Percentiles rank a stretch among this genome's conserved stretches.
These are phyloP conservation scores for Heliconius sara DNA, from an alignment of 2,888 invertebrate genomes.

Conservation along the genomic window DNA sequence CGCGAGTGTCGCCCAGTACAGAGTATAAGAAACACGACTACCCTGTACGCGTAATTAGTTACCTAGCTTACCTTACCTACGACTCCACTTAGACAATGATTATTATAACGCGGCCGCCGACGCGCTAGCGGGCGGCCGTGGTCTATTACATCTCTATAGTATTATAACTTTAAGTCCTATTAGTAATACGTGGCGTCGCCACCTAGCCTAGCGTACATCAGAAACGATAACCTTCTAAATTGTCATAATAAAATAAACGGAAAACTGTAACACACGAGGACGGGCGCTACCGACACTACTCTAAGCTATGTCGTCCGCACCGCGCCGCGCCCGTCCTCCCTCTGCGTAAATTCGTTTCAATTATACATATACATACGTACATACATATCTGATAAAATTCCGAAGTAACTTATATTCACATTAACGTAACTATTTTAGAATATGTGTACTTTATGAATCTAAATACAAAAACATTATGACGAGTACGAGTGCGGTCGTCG, in stretches of 20 bases:
- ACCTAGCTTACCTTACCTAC: constrained; percentile 77
- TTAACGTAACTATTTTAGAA: constrained; percentile 76
- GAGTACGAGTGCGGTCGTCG: constrained; percentile 72
- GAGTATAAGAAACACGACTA: constrained; percentile 81
- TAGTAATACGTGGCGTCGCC: constrained; percentile 76
- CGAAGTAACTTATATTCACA: constrained; percentile 82
- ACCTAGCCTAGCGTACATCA: constrained; percentile 81
- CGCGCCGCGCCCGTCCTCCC: constrained; percentile 58
- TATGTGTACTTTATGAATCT: constrained; percentile 77
- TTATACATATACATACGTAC: constrained; percentile 59
- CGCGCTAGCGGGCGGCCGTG: constrained; percentile 53
- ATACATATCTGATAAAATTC: constrained; percentile 80
- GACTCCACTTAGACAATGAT: constrained; percentile 75
- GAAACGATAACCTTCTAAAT: constrained; percentile 78
- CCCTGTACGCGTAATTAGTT: constrained; percentile 82
- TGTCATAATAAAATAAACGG: constrained; percentile 76
- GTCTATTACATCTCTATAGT: constrained; percentile 51
- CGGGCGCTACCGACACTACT: constrained; percentile 18
- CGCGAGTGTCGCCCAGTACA: constrained; percentile 73
- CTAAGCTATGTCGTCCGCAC: constrained; percentile 15
- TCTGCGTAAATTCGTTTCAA: constrained; percentile 79
- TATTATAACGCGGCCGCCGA: constrained; percentile 59
- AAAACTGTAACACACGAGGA: constrained; percentile 74
- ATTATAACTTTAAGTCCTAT: constrained; percentile 54
- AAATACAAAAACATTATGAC: constrained; percentile 71